Percentiles rank a stretch among this genome's conserved stretches.
Conservation (phyloP, 1,140 invertebrate species). For the Amyelois transitella region DNA sequence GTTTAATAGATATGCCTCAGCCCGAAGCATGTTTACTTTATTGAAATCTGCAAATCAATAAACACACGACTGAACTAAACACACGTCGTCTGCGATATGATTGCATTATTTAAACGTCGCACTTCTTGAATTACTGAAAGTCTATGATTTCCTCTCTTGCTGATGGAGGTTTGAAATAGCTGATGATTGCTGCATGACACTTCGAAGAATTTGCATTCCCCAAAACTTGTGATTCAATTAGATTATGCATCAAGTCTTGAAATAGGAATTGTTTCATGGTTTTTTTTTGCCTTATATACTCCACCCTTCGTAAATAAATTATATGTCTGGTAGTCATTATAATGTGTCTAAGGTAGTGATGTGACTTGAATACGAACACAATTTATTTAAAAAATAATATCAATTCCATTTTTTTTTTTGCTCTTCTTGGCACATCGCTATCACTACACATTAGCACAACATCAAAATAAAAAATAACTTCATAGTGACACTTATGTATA, state of each 20-base stretch:
- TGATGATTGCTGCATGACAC: slow-evolving; percentile 62
- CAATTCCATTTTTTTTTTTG: not conserved
- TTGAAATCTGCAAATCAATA: slow-evolving; percentile 38
- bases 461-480: not conserved
- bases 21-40: slow-evolving; percentile 65
- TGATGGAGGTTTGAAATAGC: slow-evolving; percentile 37
- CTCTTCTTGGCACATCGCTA: not conserved
- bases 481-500: slow-evolving; percentile 19
- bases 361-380: not conserved
- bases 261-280: slow-evolving; percentile 17
- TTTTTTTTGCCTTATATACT: slow-evolving; percentile 25
- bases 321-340: slow-evolving; percentile 5
- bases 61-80: not conserved
- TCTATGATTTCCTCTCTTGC: slow-evolving; percentile 21
- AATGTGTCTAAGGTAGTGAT: not conserved
- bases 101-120: slow-evolving; percentile 41
- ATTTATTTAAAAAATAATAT: not conserved
- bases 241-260: slow-evolving; percentile 34
- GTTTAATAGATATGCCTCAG: slow-evolving; percentile 64
- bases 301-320: slow-evolving; percentile 23
- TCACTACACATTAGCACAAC: not conserved
- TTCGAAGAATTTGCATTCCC: slow-evolving; percentile 45
- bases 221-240: slow-evolving; percentile 38
- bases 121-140: slow-evolving; percentile 25
- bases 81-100: slow-evolving; percentile 28